Evolutionary conservation across 2,888 invertebrate genomes (phyloP).

Genomic region (Cyclophora albipunctata): DNA sequence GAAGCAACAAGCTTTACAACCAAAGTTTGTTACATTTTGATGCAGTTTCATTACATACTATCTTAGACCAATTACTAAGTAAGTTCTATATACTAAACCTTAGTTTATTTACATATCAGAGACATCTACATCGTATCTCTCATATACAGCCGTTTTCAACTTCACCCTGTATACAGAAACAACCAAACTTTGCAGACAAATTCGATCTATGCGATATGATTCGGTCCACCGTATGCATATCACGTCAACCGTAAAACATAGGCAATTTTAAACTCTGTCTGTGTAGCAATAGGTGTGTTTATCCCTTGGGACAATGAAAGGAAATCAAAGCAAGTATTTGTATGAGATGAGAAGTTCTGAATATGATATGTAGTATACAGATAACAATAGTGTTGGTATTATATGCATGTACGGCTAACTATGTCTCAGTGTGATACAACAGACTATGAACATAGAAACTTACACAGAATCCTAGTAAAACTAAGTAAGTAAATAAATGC

Average conservation of each 20-base stretch:
- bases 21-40: no score
- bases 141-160: conserved; percentile 46
- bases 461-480: no score
- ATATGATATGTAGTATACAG: conserved; percentile 21
- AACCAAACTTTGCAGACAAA: conserved; percentile 74
- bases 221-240: conserved; percentile 44
- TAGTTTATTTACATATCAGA: no score
- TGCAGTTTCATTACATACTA: no score
- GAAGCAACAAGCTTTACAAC: no score
- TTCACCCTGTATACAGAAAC: conserved; percentile 51
- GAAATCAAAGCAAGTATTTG: conserved; percentile 20
- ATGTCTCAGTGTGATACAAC: no score
- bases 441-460: no score
- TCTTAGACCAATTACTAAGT: no score
- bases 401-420: no score
- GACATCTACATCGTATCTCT: conserved; percentile 16
- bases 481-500: no score
- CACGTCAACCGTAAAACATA: conserved; percentile 19
- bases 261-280: conserved; percentile 28
- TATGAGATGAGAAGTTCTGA: conserved; percentile 26
- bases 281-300: conserved; percentile 21
- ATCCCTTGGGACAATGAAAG: conserved; percentile 10
- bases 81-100: no score
- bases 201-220: conserved; percentile 60
- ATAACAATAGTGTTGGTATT: conserved; percentile 11